Base-by-base conservation (phyloP, 2,797 vertebrate genomes). In the Esox lucius region DNA sequence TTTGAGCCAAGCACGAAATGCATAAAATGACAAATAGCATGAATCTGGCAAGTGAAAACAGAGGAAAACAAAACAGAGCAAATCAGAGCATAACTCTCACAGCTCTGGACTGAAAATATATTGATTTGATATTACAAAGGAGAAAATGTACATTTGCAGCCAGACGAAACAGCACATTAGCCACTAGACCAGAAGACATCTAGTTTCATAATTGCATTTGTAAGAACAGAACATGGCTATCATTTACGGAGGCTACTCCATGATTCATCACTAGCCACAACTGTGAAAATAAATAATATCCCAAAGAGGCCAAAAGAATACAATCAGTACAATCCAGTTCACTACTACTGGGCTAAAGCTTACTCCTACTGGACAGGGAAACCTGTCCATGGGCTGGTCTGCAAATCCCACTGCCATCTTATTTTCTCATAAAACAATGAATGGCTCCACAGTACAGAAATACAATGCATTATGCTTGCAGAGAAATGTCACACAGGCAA, bases 391-490 rank as follows among this genome's bases (percentile, higher is more conserved):
- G 39, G 74, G 79, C 80, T 80, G 67, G 78, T 80, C 82, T 84
- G 75, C 80, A 87, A 80, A 88, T 85, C 83, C 51, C 71, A 26
- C 75, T 78, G 72, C 71, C 80, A 80, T 85, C 79, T 81, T 73
- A 83, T 75, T 89, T 89, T 84, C 78, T 78, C 81, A 78, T 77
- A 78, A 84, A 62, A 76, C 26, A n/a, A 80, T 64, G 3, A 15
- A 75, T 71, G 73, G 22, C 8, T 11, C 42, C 7, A 42, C 42
- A 11, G 42, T 33, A 33, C 33, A 42, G 22, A 53, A 24, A 49
- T 24, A 49, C 61, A 17, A 42, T 42, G 42, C 42, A 11, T 42
- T 42, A 7, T 11, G 42, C 42, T 9, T 1, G 3, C 42, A 42
- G 42, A 42, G 1, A 42, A 4, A 42, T 8, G 1, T 1, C 42